A percentile compares a stretch with the other conserved stretches of the same genome.
Conservation (phyloP, 2,888 invertebrate species). For the Cryptophagus acutangulus region DNA sequence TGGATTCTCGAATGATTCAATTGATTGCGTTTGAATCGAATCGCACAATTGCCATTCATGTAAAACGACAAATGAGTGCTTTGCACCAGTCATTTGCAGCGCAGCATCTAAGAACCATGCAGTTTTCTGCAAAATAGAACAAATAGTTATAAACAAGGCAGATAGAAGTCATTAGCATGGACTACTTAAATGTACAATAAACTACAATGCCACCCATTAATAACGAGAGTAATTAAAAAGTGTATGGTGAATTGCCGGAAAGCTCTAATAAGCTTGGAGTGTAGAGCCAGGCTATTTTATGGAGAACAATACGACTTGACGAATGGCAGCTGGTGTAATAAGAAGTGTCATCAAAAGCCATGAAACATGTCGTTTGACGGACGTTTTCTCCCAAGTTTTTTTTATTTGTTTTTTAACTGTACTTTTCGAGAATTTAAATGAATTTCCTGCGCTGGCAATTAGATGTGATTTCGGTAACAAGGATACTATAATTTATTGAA, state of each 20-base stretch:
- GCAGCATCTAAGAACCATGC: too few species aligned
- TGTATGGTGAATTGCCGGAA: conserved; percentile 20
- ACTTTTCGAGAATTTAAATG: too few species aligned
- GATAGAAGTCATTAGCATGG: conserved; percentile 19
- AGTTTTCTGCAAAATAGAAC: not conserved
- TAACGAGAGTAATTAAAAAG: conserved; percentile 27
- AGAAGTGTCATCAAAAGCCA: conserved; percentile 23
- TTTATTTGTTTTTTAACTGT: too few species aligned
- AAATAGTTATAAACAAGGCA: not conserved
- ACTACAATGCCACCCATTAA: conserved; percentile 23
- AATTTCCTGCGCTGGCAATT: too few species aligned
- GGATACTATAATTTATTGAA: too few species aligned
- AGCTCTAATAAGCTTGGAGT: conserved; percentile 22
- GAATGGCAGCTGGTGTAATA: conserved; percentile 25
- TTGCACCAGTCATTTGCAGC: too few species aligned
- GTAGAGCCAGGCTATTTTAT: conserved; percentile 18
- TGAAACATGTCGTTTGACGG: conserved; percentile 22
- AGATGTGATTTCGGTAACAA: too few species aligned
- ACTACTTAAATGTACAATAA: conserved; percentile 20
- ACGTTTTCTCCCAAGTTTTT: conserved; percentile 22
- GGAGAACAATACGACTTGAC: conserved; percentile 26
- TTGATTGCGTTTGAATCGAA: too few species aligned
- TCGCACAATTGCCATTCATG: too few species aligned
- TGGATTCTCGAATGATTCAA: too few species aligned
- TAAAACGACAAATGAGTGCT: too few species aligned